Evolutionary conservation across 2,113 vertebrate species (phyloP), one percentile per base, ranked within the genome.

Genomic region (Prionailurus viverrinus): DNA sequence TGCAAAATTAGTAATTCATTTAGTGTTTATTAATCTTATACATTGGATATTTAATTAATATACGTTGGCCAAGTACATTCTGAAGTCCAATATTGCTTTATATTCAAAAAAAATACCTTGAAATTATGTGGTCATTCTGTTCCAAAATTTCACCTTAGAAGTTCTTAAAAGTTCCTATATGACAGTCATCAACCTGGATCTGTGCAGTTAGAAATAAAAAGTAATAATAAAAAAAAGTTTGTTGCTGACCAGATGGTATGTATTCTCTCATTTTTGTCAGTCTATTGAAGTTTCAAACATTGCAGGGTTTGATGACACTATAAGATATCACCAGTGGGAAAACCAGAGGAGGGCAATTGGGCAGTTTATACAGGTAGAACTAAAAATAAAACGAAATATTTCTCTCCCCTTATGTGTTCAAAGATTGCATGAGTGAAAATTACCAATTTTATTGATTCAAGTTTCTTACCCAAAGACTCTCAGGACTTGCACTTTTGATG

Each of bases 341-440:
- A 80, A 96, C 9, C 29, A 82, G 36, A 89, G 14, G 15, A 76
- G 53, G 29, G 25, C 63, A 92, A 83, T 33, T 63, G 91, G 36
- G 31, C 79, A 33, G 33, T 86, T 94, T 74, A 82, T 53, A 93
- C 45, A 80, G 36, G 53, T 29, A 73, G 27, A 95, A 83, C 84
- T 92, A 68, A 92, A 92, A 81, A 39, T 74, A 95, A 96, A 97
- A 89, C 55, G 71, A 84, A 95, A 81, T 89, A 85, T 80, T 55
- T 81, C n/a, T 48, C 21, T 80, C 25, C 21, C 19, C n/a, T 88
- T 76, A 55, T 25, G 7, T 33, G 29, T 63, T 68, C 78, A 81
- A 89, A 65, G 41, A 95, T 41, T 85, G n/a, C 2, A 27, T 78
- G 7, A 51, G 9, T 65, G 78, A 82, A 89, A 94, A 92, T 81